Evolutionary conservation across 2,113 vertebrate species (phyloP).

Genomic region (Cercocebus atys): DNA sequence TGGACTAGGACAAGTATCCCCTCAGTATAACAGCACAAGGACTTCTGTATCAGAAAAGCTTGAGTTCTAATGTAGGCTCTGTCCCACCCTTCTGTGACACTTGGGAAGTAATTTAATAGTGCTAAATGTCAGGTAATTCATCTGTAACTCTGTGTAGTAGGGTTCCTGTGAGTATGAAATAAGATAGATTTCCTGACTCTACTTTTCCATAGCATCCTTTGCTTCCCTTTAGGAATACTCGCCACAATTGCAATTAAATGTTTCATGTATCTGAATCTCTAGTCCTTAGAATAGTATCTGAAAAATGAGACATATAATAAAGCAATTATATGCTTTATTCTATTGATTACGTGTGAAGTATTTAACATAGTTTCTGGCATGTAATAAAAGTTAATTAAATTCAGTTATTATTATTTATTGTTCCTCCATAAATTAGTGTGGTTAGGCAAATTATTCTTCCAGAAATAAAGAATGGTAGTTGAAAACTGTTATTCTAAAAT

Average conservation of each 20-base stretch:
- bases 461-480: background rate
- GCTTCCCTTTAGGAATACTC: background rate
- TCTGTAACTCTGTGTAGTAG: background rate
- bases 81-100: background rate
- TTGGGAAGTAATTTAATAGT: background rate
- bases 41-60: background rate
- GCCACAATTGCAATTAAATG: background rate
- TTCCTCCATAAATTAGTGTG: background rate
- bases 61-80: background rate
- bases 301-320: background rate
- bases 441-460: background rate
- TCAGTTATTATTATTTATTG: background rate
- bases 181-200: background rate
- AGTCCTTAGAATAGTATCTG: background rate
- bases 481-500: constrained; percentile 3
- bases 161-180: background rate
- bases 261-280: background rate
- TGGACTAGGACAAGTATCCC: background rate
- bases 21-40: background rate
- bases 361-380: background rate
- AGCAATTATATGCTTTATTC: background rate
- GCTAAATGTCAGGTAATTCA: background rate
- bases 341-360: background rate
- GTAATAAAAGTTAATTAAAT: background rate
- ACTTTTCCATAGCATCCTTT: background rate